Evolutionary conservation across 2,113 vertebrate genomes (phyloP).

Genomic region (Heloderma charlesbogerti): DNA sequence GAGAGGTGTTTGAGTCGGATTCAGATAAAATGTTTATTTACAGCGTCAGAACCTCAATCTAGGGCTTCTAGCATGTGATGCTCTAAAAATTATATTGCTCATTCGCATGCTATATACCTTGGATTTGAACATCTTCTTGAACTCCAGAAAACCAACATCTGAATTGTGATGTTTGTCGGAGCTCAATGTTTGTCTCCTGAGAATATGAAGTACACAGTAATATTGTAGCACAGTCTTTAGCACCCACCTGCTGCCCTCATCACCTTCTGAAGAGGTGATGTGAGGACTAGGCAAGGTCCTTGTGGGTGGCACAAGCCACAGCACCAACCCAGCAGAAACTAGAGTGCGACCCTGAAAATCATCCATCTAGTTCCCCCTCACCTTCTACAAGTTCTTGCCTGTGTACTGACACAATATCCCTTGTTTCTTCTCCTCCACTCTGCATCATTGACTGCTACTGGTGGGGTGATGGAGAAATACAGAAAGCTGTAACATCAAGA

Average conservation of each 20-base stretch:
- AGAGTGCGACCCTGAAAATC: neutral
- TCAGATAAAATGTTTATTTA: conserved; percentile 59
- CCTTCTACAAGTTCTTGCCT: neutral
- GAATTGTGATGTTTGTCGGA: neutral
- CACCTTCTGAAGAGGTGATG: too few relatives aligned
- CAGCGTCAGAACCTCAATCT: neutral
- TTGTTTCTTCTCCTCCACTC: neutral
- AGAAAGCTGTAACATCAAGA: neutral
- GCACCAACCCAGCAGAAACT: neutral
- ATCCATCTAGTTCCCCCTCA: neutral
- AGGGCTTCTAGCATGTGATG: conserved; percentile 18
- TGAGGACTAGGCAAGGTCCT: too few relatives aligned
- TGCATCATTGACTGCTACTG: neutral
- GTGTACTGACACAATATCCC: neutral
- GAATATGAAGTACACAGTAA: neutral
- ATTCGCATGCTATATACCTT: conserved; percentile 35
- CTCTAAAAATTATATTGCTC: conserved; percentile 42
- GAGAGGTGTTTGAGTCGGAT: conserved; percentile 65
- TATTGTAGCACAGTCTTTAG: neutral
- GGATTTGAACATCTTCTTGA: conserved; percentile 39
- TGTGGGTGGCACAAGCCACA: neutral
- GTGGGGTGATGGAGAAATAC: neutral
- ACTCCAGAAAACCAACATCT: conserved; percentile 28
- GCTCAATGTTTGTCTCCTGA: neutral
- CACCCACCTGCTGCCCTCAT: too few relatives aligned